phyloP scores from a whole-genome alignment of 2,113 vertebrate genomes.

The Echinops telfairi region DNA sequence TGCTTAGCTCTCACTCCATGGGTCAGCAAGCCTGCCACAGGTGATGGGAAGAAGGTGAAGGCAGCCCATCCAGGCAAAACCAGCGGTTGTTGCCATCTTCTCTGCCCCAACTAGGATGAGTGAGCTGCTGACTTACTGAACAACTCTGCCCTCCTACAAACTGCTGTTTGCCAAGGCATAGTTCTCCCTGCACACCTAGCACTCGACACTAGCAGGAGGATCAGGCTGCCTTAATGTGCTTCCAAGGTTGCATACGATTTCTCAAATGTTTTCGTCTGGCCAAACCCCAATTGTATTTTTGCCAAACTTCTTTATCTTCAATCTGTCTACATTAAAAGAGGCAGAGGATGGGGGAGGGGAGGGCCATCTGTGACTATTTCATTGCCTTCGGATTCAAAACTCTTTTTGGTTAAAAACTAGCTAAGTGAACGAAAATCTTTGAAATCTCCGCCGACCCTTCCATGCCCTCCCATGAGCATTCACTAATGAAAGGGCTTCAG shows the following conservation, averaged over 20 bases:
- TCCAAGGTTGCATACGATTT: conserved; percentile 50
- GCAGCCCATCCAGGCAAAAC: not conserved
- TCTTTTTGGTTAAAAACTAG: conserved; percentile 16
- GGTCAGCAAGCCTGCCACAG: too few species aligned
- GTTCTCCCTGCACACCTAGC: not conserved
- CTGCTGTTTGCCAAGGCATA: not conserved
- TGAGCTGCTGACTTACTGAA: not conserved
- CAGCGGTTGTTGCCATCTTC: too few species aligned
- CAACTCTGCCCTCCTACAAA: not conserved
- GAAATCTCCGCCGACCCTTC: not conserved
- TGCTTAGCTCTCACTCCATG: not conserved
- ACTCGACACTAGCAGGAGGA: not conserved
- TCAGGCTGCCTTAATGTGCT: not conserved
- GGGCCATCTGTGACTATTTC: conserved; percentile 75
- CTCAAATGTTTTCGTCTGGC: conserved; percentile 70
- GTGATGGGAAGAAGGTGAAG: too few species aligned
- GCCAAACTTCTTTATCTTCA: conserved; percentile 72
- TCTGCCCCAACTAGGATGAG: not conserved
- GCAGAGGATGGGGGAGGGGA: conserved; percentile 32
- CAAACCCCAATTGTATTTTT: conserved; percentile 60
- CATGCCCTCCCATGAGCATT: not conserved
- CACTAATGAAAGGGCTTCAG: not conserved
- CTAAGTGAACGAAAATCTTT: conserved; percentile 30
- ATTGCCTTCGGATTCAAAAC: conserved; percentile 35
- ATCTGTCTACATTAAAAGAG: conserved; percentile 78